Conservation (phyloP, 2,113 vertebrate species). For the Chelonoidis abingdonii region DNA sequence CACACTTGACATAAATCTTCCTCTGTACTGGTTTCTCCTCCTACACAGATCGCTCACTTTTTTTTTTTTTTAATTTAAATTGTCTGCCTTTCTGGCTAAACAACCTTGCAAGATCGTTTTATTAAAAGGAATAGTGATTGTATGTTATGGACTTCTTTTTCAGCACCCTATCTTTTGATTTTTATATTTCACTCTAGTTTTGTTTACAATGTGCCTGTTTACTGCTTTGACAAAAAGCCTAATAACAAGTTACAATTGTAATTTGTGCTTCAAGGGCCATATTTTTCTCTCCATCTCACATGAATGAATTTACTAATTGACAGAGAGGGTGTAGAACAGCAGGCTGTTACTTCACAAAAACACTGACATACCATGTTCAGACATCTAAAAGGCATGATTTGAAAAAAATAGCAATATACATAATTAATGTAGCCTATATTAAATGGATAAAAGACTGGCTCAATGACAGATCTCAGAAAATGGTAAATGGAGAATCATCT, state of each 20-base stretch:
- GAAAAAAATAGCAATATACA: neutral
- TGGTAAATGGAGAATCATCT: neutral
- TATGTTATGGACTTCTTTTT: conserved; percentile 22
- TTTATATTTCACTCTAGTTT: conserved; percentile 23
- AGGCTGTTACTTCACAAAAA: neutral
- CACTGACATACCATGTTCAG: neutral
- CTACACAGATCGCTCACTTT: conserved; percentile 31
- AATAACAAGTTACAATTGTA: conserved; percentile 46
- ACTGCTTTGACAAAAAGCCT: conserved; percentile 46
- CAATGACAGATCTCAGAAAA: neutral
- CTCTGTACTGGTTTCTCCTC: neutral
- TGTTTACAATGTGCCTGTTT: conserved; percentile 37
- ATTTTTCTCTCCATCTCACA: conserved; percentile 47
- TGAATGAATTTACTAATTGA: conserved; percentile 43
- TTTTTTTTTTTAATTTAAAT: conserved; percentile 35
- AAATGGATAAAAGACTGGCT: neutral
- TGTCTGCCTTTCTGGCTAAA: conserved; percentile 44
- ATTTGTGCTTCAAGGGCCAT: conserved; percentile 61
- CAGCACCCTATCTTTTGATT: conserved; percentile 23
- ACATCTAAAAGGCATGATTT: conserved; percentile 15
- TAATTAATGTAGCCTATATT: neutral
- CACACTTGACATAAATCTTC: conserved; percentile 9
- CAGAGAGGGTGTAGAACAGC: conserved; percentile 16
- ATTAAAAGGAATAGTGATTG: neutral
- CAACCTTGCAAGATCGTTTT: conserved; percentile 26